Conservation (phyloP, 2,113 vertebrate species). For the Salvelinus sp. region DNA sequence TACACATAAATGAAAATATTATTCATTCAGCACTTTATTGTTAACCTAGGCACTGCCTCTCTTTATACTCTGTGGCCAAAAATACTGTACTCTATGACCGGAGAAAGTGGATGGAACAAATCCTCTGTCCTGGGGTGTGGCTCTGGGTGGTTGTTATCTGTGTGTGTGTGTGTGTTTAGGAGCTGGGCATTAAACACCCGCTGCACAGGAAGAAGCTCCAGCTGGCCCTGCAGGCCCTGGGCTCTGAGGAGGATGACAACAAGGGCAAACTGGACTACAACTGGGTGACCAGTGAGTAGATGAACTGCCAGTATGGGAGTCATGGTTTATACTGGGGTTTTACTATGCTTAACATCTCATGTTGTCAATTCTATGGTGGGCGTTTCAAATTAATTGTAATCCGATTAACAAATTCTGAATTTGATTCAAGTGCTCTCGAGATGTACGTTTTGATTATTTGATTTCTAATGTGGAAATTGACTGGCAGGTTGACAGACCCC, state of each 20-base stretch:
- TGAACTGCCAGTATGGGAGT: not conserved
- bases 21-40: not conserved
- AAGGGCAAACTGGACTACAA: conserved; percentile 94
- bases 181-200: conserved; percentile 92
- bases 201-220: conserved; percentile 97
- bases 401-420: not conserved
- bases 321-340: not conserved
- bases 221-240: conserved; percentile 90
- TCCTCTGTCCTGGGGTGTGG: not conserved
- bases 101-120: conserved; percentile 9
- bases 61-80: not conserved
- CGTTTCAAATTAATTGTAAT: not conserved
- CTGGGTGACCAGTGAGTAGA: conserved; percentile 93
- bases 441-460: not conserved
- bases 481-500: not conserved
- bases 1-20: not conserved
- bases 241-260: conserved; percentile 94
- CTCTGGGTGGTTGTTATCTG: not conserved
- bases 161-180: conserved; percentile 67
- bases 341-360: not conserved
- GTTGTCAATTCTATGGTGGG: too few species aligned
- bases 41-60: not conserved
- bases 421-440: not conserved
- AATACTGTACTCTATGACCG: not conserved
- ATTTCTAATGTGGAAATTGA: not conserved